Conservation (phyloP, 2,888 invertebrate species). For the Leptinotarsa tumamoca region DNA sequence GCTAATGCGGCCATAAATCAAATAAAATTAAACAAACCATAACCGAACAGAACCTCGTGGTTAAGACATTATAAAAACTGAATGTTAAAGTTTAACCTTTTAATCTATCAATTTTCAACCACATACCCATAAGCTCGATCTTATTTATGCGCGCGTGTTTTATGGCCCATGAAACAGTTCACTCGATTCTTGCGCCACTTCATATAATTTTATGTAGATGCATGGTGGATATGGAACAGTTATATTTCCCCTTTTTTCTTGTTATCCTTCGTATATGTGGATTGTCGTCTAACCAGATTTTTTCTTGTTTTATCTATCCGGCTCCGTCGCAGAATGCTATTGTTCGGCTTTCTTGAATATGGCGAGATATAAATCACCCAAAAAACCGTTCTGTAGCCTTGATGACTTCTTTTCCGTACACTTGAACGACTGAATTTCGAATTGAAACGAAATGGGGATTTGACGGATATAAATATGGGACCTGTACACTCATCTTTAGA, state of each 20-base stretch:
- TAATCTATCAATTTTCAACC: constrained; percentile 56
- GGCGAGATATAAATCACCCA: constrained; percentile 15
- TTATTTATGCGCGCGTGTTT: constrained; percentile 51
- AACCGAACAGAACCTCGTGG: constrained; percentile 51
- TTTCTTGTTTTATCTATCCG: constrained; percentile 18
- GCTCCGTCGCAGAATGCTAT: constrained; percentile 2
- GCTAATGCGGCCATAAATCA: constrained; percentile 50
- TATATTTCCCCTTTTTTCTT: constrained; percentile 35
- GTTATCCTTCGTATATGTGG: constrained; percentile 24
- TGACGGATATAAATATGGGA: background rate
- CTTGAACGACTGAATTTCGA: constrained; percentile 3
- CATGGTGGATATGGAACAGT: constrained; percentile 40
- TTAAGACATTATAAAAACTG: constrained; percentile 52
- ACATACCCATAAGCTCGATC: constrained; percentile 49
- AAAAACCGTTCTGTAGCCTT: constrained; percentile 12
- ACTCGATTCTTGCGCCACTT: constrained; percentile 49
- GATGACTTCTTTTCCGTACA: constrained; percentile 8
- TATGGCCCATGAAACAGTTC: constrained; percentile 54
- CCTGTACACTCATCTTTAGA: background rate
- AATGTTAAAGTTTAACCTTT: constrained; percentile 54
- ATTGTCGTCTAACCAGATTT: constrained; percentile 21
- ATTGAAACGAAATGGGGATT: background rate
- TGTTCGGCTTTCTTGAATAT: background rate
- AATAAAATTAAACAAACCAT: constrained; percentile 51
- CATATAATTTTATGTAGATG: constrained; percentile 48